phyloP scores from a whole-genome alignment of 2,113 vertebrate species.

The Rafetus swinhoei region DNA sequence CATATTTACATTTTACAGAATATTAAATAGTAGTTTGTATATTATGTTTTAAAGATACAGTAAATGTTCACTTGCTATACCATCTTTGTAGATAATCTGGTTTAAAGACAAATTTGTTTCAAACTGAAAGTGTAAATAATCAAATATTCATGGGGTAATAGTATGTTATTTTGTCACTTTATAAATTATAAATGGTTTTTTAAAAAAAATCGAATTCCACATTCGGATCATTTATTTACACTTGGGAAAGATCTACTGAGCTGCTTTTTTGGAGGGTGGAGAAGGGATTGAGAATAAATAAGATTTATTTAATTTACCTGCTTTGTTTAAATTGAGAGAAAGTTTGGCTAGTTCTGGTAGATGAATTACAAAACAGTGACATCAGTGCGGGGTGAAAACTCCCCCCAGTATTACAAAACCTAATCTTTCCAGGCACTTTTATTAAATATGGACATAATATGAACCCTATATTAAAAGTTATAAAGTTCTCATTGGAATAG shows the following conservation, averaged over 20 bases:
- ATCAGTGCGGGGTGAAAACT: background rate
- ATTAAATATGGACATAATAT: background rate
- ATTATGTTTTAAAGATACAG: conserved; percentile 51
- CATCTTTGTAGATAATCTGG: background rate
- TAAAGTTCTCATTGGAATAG: rapidly evolving
- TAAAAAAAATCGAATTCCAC: conserved; percentile 63
- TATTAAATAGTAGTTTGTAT: conserved; percentile 52
- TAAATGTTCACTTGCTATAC: background rate
- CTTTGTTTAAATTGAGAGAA: background rate
- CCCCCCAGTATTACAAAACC: background rate
- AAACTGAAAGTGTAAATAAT: conserved; percentile 51
- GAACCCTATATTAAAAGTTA: background rate
- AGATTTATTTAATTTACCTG: background rate
- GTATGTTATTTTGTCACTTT: conserved; percentile 75
- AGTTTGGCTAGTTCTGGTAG: background rate
- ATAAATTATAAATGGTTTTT: conserved; percentile 73
- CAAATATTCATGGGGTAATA: conserved; percentile 59
- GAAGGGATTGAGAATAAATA: rapidly evolving
- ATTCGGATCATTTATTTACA: conserved; percentile 11
- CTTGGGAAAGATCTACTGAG: background rate
- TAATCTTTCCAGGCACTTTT: background rate
- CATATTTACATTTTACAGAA: conserved; percentile 46
- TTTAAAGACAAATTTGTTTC: conserved; percentile 64
- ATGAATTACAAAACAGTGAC: background rate
- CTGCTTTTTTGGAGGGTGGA: background rate